Base-by-base conservation (phyloP, 2,888 invertebrate species). In the Drosophila maculinotata region DNA sequence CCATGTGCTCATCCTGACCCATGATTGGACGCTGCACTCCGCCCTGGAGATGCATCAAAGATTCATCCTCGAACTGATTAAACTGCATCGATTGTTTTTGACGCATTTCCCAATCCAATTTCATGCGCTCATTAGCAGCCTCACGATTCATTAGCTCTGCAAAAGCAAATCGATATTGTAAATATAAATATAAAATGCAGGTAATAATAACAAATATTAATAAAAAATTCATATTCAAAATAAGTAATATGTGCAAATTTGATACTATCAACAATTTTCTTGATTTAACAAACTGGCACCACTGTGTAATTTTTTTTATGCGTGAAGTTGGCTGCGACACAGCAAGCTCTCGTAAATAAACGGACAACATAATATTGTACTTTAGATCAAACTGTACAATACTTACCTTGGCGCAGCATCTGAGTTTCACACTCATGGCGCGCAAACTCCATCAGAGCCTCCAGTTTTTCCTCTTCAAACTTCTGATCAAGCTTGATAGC, bases 341-440 rank as follows among this genome's bases (percentile, higher is more conserved):
- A n/a, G n/a, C n/a, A n/a, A n/a, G n/a, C n/a, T n/a, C n/a, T n/a
- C n/a, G n/a, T n/a, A n/a, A n/a, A n/a, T n/a, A n/a, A n/a, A n/a
- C n/a, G n/a, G n/a, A n/a, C n/a, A n/a, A n/a, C n/a, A n/a, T n/a
- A n/a, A n/a, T n/a, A n/a, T n/a, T n/a, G n/a, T n/a, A n/a, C 20
- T 2, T 20, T 20, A 20, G 20, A 20, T 20, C 20, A 4, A 20
- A 4, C 9, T 12, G 1, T 10, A 4, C n/a, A 4, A 53, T 25
- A 54, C 72, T 56, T 89, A 94, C 95, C 98, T 93, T 97, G 97
- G 86, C 99, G 94, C 39, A 99, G 93, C 90, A 97, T 92, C 92
- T 98, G 97, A 1, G 99, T 98, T 92, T 99, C 98, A 90, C 98
- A 98, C 92, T 99, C 99, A 91, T 97, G 97, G 91, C 96, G 95